phyloP scores from a whole-genome alignment of 2,797 vertebrate genomes.

The Merluccius polli region DNA sequence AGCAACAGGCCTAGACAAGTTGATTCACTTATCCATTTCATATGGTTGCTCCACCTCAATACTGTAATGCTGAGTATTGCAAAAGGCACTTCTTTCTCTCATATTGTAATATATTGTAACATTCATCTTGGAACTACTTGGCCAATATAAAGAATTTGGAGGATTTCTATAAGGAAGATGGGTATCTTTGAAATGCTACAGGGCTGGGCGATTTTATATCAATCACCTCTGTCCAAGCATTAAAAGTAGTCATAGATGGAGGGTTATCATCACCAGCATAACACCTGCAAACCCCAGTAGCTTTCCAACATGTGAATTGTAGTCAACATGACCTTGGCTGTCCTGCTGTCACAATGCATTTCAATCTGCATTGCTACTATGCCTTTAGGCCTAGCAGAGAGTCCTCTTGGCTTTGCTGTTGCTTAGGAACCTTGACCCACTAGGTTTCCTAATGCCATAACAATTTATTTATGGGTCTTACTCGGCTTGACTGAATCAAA shows the following conservation, averaged over 20 bases:
- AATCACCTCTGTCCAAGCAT: not conserved
- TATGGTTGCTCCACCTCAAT: not conserved
- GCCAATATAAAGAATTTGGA: not conserved
- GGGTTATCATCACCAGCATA: not conserved
- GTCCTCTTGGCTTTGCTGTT: slow-evolving; percentile 26
- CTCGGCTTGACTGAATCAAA: slow-evolving; percentile 23
- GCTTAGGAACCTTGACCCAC: slow-evolving; percentile 30
- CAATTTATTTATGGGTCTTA: slow-evolving; percentile 29
- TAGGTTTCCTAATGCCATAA: slow-evolving; percentile 35
- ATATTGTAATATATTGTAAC: not conserved
- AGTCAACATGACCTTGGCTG: slow-evolving; percentile 42
- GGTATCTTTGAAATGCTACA: not conserved
- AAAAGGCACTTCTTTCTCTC: not conserved
- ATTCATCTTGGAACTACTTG: not conserved
- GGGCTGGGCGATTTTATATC: not conserved
- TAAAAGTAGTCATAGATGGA: not conserved
- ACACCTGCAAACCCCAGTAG: not conserved
- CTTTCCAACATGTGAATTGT: slow-evolving; percentile 19
- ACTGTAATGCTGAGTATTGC: not conserved
- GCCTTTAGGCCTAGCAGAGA: slow-evolving; percentile 18
- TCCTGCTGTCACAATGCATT: slow-evolving; percentile 35
- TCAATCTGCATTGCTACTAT: slow-evolving; percentile 31
- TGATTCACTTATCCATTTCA: no score
- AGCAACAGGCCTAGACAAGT: no score
- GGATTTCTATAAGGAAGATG: not conserved